A percentile compares a stretch with the other conserved stretches of the same genome.
These are phyloP conservation scores for Tinamus guttatus DNA, from an alignment of 2,113 vertebrate species.

Conservation along the genomic window DNA sequence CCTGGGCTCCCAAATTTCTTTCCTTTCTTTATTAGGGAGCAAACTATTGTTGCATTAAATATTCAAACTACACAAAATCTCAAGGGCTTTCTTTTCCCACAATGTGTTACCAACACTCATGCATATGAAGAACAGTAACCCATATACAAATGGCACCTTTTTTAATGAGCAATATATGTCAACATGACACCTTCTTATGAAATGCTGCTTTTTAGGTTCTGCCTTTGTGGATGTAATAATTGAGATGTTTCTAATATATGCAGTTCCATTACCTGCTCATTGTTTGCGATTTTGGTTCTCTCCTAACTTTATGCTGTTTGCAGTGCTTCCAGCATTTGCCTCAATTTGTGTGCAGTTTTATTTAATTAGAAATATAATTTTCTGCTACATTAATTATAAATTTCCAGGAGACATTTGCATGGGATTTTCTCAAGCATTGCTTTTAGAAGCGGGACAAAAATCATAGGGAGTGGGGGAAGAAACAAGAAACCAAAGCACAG, in stretches of 20 bases:
- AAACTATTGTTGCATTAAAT: slow-evolving; percentile 73
- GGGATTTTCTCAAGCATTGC: slow-evolving; percentile 32
- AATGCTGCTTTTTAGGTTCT: slow-evolving; percentile 69
- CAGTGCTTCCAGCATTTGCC: slow-evolving; percentile 45
- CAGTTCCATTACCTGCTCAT: slow-evolving; percentile 62
- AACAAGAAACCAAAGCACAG: background rate
- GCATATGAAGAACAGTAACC: slow-evolving; percentile 71
- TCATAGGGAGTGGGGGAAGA: background rate
- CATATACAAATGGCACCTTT: slow-evolving; percentile 69
- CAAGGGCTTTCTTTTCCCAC: slow-evolving; percentile 68
- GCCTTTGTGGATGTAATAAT: slow-evolving; percentile 75
- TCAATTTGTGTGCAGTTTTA: slow-evolving; percentile 54
- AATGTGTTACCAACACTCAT: slow-evolving; percentile 67
- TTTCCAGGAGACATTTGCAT: slow-evolving; percentile 11
- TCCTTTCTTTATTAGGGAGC: slow-evolving; percentile 64
- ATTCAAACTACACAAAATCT: slow-evolving; percentile 73
- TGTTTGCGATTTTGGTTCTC: slow-evolving; percentile 52
- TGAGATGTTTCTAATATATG: slow-evolving; percentile 76
- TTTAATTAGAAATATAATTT: slow-evolving; percentile 72
- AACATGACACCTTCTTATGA: slow-evolving; percentile 74
- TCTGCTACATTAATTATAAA: slow-evolving; percentile 70
- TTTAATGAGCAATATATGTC: slow-evolving; percentile 77
- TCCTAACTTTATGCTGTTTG: slow-evolving; percentile 45
- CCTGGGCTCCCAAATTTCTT: slow-evolving; percentile 62
- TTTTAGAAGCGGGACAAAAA: slow-evolving; percentile 5